These are phyloP conservation scores for Drosophila affinis DNA, from an alignment of 2,888 invertebrate species.

Conservation along the genomic window DNA sequence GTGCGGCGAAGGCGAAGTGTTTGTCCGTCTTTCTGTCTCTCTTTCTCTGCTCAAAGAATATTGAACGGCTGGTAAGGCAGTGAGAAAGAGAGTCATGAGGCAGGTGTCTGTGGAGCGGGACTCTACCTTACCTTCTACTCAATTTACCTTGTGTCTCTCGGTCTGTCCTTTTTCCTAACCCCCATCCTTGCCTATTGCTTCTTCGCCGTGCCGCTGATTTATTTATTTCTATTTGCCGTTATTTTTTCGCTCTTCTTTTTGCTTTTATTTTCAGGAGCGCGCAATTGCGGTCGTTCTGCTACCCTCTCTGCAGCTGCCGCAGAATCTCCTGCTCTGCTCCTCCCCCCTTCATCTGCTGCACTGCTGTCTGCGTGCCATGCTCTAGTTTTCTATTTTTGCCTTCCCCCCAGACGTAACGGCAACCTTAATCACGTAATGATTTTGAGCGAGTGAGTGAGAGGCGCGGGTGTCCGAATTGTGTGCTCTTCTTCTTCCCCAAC, in stretches of 20 bases:
- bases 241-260: conserved; percentile 46
- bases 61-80: background rate
- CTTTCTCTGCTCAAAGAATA: background rate
- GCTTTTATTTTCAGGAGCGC: conserved; percentile 49
- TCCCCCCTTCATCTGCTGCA: conserved; percentile 8
- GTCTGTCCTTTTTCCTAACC: conserved; percentile 17
- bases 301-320: conserved; percentile 5
- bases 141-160: conserved; percentile 7
- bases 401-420: conserved; percentile 69
- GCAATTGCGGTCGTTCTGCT: conserved; percentile 60
- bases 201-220: conserved; percentile 61
- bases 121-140: conserved; percentile 16
- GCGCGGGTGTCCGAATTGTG: conserved; percentile 62
- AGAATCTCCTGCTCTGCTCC: background rate
- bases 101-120: background rate
- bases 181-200: conserved; percentile 10
- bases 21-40: conserved; percentile 5
- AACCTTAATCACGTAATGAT: conserved; percentile 78
- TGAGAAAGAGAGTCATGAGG: background rate
- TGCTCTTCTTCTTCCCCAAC: conserved; percentile 2
- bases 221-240: conserved; percentile 74
- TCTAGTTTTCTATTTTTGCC: conserved; percentile 75
- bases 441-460: conserved; percentile 49
- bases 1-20: conserved; percentile 42
- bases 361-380: conserved; percentile 65